These are phyloP conservation scores for Oxyruncus cristatus DNA, from an alignment of 2,113 vertebrate genomes.

Conservation along the genomic window DNA sequence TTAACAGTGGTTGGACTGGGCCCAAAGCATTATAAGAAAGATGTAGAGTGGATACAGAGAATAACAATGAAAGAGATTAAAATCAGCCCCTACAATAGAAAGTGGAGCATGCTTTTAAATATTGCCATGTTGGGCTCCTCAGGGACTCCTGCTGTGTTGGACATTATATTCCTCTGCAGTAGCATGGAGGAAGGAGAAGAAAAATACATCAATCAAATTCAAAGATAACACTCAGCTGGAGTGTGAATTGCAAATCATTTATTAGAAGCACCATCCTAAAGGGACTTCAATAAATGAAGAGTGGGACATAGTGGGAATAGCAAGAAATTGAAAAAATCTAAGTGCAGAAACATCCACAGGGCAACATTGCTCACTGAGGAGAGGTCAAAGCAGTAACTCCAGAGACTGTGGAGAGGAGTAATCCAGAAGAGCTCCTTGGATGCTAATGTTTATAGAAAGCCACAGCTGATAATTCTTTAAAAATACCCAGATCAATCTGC, in stretches of 20 bases:
- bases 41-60: background rate
- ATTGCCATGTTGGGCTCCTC: background rate
- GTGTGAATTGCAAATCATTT: constrained; percentile 29
- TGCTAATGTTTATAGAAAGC: background rate
- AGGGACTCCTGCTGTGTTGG: background rate
- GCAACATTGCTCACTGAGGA: background rate
- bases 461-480: background rate
- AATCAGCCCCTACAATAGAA: constrained; percentile 7
- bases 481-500: background rate
- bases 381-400: background rate
- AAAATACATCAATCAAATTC: constrained; percentile 26
- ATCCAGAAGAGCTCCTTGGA: background rate
- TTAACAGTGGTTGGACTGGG: background rate
- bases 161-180: background rate
- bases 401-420: background rate
- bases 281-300: constrained; percentile 43
- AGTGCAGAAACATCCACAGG: background rate
- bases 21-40: background rate
- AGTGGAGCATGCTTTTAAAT: constrained; percentile 14
- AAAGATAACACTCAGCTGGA: constrained; percentile 5
- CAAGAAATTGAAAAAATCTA: constrained; percentile 16
- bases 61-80: constrained; percentile 35
- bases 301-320: background rate
- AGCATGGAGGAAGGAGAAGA: background rate
- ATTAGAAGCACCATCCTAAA: constrained; percentile 15